A percentile compares a stretch with the other conserved stretches of the same genome.
These are phyloP conservation scores for Tipula unca DNA, from an alignment of 2,888 invertebrate species.

Conservation along the genomic window DNA sequence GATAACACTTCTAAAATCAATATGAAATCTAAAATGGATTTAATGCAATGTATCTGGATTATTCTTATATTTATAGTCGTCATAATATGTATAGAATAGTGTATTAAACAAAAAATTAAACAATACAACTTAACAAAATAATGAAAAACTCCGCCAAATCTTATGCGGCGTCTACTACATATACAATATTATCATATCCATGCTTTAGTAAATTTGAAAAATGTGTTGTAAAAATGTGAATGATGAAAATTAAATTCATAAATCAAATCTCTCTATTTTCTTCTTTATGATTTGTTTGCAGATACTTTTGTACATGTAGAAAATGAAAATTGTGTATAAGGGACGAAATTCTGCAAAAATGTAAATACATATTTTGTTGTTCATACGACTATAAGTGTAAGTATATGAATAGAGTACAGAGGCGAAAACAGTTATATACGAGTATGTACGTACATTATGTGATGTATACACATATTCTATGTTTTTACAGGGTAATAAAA, in stretches of 20 bases:
- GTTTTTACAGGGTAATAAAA: background rate
- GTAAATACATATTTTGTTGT: background rate
- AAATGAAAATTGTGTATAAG: background rate
- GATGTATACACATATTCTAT: too few species aligned
- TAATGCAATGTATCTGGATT: too few species aligned
- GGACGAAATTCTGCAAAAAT: background rate
- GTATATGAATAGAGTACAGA: background rate
- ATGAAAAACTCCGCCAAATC: background rate
- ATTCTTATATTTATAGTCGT: too few species aligned
- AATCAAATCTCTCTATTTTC: background rate
- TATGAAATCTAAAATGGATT: too few species aligned
- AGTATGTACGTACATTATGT: background rate
- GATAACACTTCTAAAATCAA: too few species aligned
- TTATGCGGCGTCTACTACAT: background rate
- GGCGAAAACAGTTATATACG: background rate
- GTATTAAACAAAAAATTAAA: too few species aligned
- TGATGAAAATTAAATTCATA: slow-evolving; percentile 8
- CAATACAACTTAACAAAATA: too few species aligned
- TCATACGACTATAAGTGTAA: background rate
- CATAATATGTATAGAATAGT: too few species aligned
- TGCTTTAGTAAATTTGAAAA: background rate
- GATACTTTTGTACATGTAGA: background rate
- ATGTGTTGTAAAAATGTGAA: background rate
- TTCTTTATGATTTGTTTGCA: background rate
- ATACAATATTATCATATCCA: background rate